These are phyloP conservation scores for Glyptemys insculpta DNA, from an alignment of 2,797 vertebrate species.

Conservation along the genomic window DNA sequence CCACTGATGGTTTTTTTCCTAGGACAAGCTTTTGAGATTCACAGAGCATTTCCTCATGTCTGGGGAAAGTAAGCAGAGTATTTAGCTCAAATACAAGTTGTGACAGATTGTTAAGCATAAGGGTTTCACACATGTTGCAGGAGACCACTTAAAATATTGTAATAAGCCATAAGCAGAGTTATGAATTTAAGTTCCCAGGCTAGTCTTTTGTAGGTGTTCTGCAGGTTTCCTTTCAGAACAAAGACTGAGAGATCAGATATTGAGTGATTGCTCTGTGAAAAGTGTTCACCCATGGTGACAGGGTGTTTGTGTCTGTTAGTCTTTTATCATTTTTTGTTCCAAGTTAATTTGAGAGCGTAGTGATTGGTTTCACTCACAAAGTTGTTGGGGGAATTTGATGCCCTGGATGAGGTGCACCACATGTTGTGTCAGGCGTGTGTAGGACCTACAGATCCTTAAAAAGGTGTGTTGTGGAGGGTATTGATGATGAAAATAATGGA, in stretches of 20 bases:
- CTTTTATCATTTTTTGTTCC: neutral
- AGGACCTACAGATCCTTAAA: neutral
- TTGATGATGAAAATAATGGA: neutral
- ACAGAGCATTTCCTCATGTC: neutral
- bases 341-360: neutral
- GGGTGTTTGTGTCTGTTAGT: neutral
- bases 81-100: neutral
- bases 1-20: neutral
- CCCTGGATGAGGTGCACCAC: too few species aligned
- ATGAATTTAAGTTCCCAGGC: neutral
- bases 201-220: neutral
- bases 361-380: neutral
- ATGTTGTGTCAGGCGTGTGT: too few species aligned
- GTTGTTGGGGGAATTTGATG: too few species aligned
- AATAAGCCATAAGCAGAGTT: neutral
- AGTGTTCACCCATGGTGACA: neutral
- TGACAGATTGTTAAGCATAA: neutral
- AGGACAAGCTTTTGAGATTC: neutral
- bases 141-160: neutral
- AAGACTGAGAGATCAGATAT: neutral
- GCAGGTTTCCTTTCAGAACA: neutral
- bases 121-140: neutral
- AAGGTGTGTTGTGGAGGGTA: neutral
- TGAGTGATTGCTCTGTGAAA: neutral
- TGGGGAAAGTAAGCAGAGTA: neutral